Percentiles rank a stretch among this genome's conserved stretches.
phyloP scores from a whole-genome alignment of 2,113 vertebrate species.

The Capreolus pygargus region DNA sequence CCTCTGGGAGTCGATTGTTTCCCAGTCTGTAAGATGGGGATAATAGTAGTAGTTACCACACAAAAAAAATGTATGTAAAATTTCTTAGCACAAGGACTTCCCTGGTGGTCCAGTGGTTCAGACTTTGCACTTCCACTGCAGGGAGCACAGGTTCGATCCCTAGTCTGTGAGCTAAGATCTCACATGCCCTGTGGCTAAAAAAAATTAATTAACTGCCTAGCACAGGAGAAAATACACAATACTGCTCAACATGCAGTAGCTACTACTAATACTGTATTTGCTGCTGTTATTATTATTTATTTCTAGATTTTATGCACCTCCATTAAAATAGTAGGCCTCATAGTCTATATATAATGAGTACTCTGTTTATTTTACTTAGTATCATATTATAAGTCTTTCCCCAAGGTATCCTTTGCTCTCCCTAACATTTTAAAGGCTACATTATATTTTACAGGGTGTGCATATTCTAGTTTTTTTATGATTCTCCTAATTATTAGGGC shows the following conservation, averaged over 20 bases:
- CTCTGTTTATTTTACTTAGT: not conserved
- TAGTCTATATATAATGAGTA: not conserved
- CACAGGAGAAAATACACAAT: not conserved
- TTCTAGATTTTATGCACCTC: not conserved
- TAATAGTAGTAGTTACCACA: not conserved
- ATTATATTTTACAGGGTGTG: not conserved
- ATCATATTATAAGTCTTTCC: not conserved
- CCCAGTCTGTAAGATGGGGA: not conserved
- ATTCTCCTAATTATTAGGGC: not conserved
- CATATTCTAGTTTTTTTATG: not conserved
- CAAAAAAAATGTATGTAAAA: not conserved
- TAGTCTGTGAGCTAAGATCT: not conserved
- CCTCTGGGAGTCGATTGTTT: not conserved
- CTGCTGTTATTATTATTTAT: not conserved
- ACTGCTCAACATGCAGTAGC: not conserved
- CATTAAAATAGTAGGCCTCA: not conserved
- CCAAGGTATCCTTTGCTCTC: not conserved
- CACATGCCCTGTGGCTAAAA: not conserved
- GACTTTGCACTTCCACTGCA: not conserved
- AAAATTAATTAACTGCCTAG: not conserved
- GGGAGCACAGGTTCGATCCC: not conserved
- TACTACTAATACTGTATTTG: not conserved
- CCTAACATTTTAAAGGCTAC: not conserved
- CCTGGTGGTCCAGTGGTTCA: not conserved
- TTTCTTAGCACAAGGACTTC: not conserved